Percentiles rank a stretch among this genome's conserved stretches.
phyloP scores from a whole-genome alignment of 2,113 vertebrate species.

The Raja brachyura region DNA sequence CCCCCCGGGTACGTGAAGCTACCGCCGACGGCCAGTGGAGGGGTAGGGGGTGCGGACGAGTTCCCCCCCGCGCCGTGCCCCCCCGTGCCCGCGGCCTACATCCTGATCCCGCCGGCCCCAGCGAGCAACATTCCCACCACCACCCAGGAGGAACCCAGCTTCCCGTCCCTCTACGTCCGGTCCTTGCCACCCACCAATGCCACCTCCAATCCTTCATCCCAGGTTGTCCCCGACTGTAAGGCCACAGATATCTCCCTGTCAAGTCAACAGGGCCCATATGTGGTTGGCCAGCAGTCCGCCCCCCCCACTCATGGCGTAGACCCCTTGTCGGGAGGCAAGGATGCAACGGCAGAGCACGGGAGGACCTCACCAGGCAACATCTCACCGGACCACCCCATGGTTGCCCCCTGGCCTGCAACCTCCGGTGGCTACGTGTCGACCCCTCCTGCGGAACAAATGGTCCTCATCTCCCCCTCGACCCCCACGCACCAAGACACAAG shows the following conservation, averaged over 20 bases:
- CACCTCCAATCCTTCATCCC: rapidly evolving
- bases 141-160: rapidly evolving
- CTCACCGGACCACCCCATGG: rapidly evolving
- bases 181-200: too few relatives aligned
- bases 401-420: not conserved
- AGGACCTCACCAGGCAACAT: too few relatives aligned
- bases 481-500: too few relatives aligned
- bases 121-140: not conserved
- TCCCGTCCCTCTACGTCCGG: not conserved
- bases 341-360: not conserved
- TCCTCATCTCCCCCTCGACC: not conserved
- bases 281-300: rapidly evolving
- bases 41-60: not conserved
- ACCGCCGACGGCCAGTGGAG: not conserved
- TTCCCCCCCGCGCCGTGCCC: rapidly evolving
- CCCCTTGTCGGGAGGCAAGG: not conserved
- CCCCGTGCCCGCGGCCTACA: not conserved
- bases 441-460: not conserved
- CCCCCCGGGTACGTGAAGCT: not conserved
- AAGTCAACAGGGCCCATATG: too few relatives aligned
- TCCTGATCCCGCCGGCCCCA: not conserved
- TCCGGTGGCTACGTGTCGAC: not conserved
- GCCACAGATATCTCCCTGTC: not conserved
- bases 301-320: not conserved
- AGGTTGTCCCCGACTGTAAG: too few relatives aligned